These are phyloP conservation scores for Ciconia stormi DNA, from an alignment of 2,113 vertebrate genomes.

Conservation along the genomic window DNA sequence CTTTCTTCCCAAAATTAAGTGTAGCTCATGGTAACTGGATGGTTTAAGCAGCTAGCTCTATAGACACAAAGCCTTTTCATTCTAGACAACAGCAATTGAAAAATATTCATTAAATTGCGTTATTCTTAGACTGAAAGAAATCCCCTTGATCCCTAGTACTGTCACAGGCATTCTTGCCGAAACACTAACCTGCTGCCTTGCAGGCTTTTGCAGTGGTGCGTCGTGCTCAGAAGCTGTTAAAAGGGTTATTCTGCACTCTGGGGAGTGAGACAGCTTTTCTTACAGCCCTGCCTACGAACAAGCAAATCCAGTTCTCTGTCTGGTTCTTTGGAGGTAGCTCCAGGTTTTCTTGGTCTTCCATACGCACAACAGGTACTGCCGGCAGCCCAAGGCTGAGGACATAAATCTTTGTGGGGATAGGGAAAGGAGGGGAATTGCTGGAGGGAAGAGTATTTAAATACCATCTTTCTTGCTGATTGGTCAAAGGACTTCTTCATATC, in stretches of 20 bases:
- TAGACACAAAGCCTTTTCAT: not conserved
- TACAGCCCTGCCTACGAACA: not conserved
- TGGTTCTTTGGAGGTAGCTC: constrained; percentile 1
- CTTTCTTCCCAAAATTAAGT: not conserved
- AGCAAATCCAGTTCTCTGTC: constrained; percentile 5
- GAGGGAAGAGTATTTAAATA: constrained; percentile 35
- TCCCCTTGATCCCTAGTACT: not conserved
- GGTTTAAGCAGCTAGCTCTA: not conserved
- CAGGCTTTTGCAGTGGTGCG: not conserved
- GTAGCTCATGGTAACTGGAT: not conserved
- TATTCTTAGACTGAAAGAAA: not conserved
- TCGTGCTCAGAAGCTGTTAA: not conserved
- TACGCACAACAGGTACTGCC: not conserved
- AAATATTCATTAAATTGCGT: not conserved
- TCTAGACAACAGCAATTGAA: not conserved
- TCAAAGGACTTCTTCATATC: constrained; percentile 1
- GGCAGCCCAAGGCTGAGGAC: not conserved
- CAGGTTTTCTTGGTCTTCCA: constrained; percentile 24
- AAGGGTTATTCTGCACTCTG: not conserved
- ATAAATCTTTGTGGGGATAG: constrained; percentile 41
- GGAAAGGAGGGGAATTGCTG: constrained; percentile 2
- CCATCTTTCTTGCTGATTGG: not conserved
- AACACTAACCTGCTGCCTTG: not conserved
- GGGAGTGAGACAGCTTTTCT: constrained; percentile 26
- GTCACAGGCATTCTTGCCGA: not conserved